phyloP scores from a whole-genome alignment of 2,888 invertebrate genomes.

The Thera britannica region DNA sequence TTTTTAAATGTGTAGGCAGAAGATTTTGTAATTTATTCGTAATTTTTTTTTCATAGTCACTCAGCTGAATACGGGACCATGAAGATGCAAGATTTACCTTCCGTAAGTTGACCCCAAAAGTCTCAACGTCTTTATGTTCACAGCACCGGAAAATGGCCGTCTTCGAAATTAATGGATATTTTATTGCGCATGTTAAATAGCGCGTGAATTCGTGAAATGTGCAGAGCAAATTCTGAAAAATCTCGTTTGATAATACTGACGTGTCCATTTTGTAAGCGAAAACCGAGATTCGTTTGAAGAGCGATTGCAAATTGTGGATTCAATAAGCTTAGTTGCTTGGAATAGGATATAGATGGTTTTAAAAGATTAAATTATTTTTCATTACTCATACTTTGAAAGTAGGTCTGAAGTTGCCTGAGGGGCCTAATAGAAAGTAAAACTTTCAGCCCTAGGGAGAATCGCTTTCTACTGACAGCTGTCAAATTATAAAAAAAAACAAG shows the following conservation, averaged over 20 bases:
- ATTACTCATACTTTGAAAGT: too few species aligned
- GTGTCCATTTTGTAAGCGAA: slow-evolving; percentile 46
- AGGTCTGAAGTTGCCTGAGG: too few species aligned
- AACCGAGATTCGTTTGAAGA: slow-evolving; percentile 44
- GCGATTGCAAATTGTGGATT: slow-evolving; percentile 42
- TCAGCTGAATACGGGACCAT: slow-evolving; percentile 39
- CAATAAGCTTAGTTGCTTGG: slow-evolving; percentile 45
- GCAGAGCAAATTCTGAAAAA: slow-evolving; percentile 44
- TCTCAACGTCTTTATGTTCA: slow-evolving; percentile 66
- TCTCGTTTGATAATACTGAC: slow-evolving; percentile 49
- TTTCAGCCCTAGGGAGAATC: too few species aligned
- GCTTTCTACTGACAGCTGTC: too few species aligned
- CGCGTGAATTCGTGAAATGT: slow-evolving; percentile 71
- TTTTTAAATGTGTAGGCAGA: neutral
- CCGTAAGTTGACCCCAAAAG: slow-evolving; percentile 60
- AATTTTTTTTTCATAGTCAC: slow-evolving; percentile 24
- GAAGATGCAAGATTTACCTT: slow-evolving; percentile 58
- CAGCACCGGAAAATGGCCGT: slow-evolving; percentile 76
- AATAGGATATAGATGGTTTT: slow-evolving; percentile 46
- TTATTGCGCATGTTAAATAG: slow-evolving; percentile 81
- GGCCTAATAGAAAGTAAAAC: too few species aligned
- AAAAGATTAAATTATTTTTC: slow-evolving; percentile 37
- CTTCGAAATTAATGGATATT: slow-evolving; percentile 82
- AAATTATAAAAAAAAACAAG: too few species aligned
- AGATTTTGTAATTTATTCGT: slow-evolving; percentile 22